Evolutionary conservation across 2,113 vertebrate genomes (phyloP).

Genomic region (Forbesichthys agassizii): DNA sequence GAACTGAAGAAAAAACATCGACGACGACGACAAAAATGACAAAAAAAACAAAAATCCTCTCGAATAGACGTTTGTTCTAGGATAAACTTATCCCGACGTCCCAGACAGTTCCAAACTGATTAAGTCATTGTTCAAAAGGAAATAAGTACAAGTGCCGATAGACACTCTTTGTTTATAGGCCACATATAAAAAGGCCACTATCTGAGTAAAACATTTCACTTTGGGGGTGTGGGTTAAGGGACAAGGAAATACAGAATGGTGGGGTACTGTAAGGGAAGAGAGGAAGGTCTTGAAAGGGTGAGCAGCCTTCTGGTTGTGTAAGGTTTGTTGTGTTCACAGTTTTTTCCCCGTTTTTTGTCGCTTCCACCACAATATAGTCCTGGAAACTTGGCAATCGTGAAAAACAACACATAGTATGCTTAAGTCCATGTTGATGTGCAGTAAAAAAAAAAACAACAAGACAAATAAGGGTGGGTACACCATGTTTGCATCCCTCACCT

Average conservation of each 20-base stretch:
- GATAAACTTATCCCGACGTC: conserved; percentile 59
- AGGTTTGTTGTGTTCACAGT: conserved; percentile 85
- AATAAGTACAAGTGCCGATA: conserved; percentile 52
- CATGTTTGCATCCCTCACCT: conserved; percentile 68
- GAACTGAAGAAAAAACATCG: conserved; percentile 46
- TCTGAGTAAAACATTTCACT: conserved; percentile 69
- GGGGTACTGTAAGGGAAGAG: conserved; percentile 21
- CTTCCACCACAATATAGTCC: conserved; percentile 69
- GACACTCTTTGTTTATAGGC: conserved; percentile 74
- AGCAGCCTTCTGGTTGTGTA: conserved; percentile 78
- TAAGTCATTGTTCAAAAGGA: conserved; percentile 64
- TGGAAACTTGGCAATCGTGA: conserved; percentile 76
- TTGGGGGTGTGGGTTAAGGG: conserved; percentile 27
- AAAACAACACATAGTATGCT: conserved; percentile 49
- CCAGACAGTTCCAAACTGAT: conserved; percentile 47
- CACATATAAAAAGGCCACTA: conserved; percentile 76
- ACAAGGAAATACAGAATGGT: conserved; percentile 56
- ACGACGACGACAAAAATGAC: conserved; percentile 2
- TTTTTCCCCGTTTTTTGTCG: conserved; percentile 46
- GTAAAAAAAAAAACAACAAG: conserved; percentile 1
- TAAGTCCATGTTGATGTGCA: conserved; percentile 57
- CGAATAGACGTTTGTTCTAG: conserved; percentile 73
- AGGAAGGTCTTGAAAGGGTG: conserved; percentile 46
- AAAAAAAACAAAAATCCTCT: conserved; percentile 43
- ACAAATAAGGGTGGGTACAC: conserved; percentile 27